A percentile compares a stretch with the other conserved stretches of the same genome.
phyloP scores from a whole-genome alignment of 2,113 vertebrate genomes.

The Tonatia bakeri region DNA sequence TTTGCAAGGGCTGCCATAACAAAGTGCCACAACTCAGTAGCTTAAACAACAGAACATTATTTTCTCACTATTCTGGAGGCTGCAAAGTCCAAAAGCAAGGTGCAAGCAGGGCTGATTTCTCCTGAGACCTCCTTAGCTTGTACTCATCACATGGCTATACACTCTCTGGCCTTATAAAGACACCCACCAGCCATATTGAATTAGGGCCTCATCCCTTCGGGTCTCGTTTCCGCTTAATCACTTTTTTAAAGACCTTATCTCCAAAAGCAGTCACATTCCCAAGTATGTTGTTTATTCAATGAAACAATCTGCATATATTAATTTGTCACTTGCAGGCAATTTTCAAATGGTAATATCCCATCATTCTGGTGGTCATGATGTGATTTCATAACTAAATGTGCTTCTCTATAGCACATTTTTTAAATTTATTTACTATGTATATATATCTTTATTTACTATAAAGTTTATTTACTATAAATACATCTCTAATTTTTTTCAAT shows the following conservation, averaged over 20 bases:
- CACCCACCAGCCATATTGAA: not conserved
- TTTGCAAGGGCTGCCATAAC: not conserved
- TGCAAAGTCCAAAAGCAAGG: not conserved
- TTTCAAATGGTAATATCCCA: not conserved
- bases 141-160: too few relatives aligned
- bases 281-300: not conserved
- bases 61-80: not conserved
- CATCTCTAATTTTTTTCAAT: not conserved
- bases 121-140: not conserved
- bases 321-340: not conserved
- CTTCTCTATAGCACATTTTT: not conserved
- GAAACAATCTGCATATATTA: not conserved
- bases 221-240: not conserved
- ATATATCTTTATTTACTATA: not conserved
- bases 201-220: not conserved
- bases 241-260: not conserved
- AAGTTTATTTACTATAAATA: not conserved
- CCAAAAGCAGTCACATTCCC: not conserved
- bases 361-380: not conserved
- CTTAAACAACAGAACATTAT: not conserved
- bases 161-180: not conserved
- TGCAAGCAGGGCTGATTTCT: not conserved
- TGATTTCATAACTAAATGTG: not conserved
- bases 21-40: not conserved
- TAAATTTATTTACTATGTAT: not conserved